Base-by-base conservation (phyloP, 2,888 invertebrate species). In the Euplagia quadripunctaria region DNA sequence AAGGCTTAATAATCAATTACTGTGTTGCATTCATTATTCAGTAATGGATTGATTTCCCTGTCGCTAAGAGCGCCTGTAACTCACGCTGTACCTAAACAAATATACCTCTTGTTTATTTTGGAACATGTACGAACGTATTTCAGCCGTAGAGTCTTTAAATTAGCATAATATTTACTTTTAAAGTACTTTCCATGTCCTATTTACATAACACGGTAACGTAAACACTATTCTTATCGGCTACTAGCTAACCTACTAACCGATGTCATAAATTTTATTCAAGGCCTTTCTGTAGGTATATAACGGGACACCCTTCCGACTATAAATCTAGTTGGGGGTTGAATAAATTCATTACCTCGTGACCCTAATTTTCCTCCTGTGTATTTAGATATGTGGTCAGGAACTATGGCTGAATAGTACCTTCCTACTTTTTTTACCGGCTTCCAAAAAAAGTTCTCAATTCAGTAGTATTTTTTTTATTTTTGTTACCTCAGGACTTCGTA, bases 291-390 rank as follows among this genome's bases (percentile, higher is more conserved):
- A n/a, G 11, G 20, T 61, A 16, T 16, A 6, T 58, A 58, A 31
- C 46, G 71, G 61, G 14, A 71, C 71, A 71, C 58, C 66, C 66
- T n/a, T 61, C 31, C 31, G 58, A 14, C 42, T 31, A 72, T 72
- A 72, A 68, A 72, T 72, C 63, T 67, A 20, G 9, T 51, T 17
- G 41, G 42, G 43, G 67, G 63, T 46, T 61, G 61, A n/a, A 67
- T 42, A 66, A 49, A 72, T 72, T 72, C 63, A 68, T 72, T 68
- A 71, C 61, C 7, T 4, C 52, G 20, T 31, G 61, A 64, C 63
- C 67, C 31, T 68, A n/a, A 63, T 72, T 68, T 68, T 72, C 8
- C 71, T n/a, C 20, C 12, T 4, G 11, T 58, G 12, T 58, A 11
- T 20, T 31, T 31, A 31, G 31, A 31, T 5, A 58, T 58, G 20